These are phyloP conservation scores for Julus scanicus DNA, from an alignment of 2,888 invertebrate genomes.

Conservation along the genomic window DNA sequence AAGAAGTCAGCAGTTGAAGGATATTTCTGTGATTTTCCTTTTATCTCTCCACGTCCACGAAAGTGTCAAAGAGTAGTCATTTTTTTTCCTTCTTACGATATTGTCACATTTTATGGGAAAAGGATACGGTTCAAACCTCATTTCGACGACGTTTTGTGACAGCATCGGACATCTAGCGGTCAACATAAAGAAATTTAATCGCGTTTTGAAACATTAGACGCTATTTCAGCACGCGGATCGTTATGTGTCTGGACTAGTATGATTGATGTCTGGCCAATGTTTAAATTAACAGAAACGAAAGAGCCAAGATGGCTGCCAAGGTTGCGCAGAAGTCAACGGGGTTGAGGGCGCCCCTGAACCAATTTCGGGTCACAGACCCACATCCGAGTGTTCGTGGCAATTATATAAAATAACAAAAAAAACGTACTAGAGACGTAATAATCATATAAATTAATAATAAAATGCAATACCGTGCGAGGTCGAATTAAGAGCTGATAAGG, in stretches of 20 bases:
- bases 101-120: too few relatives aligned
- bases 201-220: neutral
- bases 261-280: slow-evolving; percentile 38
- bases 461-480: too few relatives aligned
- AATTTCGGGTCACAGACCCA: slow-evolving; percentile 23
- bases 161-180: neutral
- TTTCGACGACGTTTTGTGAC: neutral
- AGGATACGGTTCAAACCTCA: neutral
- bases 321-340: slow-evolving; percentile 12
- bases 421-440: neutral
- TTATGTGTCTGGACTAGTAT: neutral
- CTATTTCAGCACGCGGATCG: neutral
- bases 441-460: neutral
- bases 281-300: neutral
- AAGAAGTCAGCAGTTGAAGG: too few relatives aligned
- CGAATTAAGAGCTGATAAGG: neutral
- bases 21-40: too few relatives aligned
- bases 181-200: neutral
- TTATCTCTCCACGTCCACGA: neutral
- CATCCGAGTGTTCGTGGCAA: neutral
- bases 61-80: neutral
- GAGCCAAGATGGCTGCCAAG: slow-evolving; percentile 5
- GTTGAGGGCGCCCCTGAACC: neutral
- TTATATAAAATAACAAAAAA: neutral
- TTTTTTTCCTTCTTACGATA: too few relatives aligned